Conservation (phyloP, 2,888 invertebrate genomes). For the Molorchus minor region DNA sequence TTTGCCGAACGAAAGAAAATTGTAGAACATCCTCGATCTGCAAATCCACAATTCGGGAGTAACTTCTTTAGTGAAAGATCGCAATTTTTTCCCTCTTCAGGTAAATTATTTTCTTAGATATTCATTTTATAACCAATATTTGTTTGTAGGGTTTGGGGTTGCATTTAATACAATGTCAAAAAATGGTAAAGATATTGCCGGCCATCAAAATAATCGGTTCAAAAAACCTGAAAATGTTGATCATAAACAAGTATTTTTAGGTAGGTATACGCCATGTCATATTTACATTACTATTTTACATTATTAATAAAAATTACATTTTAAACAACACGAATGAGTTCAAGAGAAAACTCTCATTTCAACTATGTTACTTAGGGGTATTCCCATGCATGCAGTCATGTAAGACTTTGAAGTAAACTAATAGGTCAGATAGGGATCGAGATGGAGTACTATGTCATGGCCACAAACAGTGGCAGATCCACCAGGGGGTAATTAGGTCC, state of each 20-base stretch:
- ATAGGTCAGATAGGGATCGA: too few species aligned
- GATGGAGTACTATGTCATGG: neutral
- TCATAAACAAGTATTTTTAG: too few species aligned
- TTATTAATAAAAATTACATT: too few species aligned
- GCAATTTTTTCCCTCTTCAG: neutral
- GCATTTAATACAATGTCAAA: neutral
- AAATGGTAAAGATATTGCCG: neutral
- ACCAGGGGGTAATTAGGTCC: too few species aligned
- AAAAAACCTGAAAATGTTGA: conserved; percentile 7
- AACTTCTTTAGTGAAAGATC: neutral
- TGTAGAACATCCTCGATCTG: neutral
- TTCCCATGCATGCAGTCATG: too few species aligned
- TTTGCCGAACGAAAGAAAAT: neutral
- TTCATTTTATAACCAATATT: neutral
- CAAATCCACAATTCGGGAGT: neutral
- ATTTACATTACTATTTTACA: too few species aligned
- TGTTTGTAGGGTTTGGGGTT: neutral
- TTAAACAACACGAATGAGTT: too few species aligned
- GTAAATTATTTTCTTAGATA: neutral
- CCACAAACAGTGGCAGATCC: too few species aligned
- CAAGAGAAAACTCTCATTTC: too few species aligned
- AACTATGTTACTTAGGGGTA: too few species aligned
- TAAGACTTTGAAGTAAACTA: too few species aligned
- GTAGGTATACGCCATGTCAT: too few species aligned
- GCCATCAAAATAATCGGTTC: neutral